Evolutionary conservation across 2,113 vertebrate species (phyloP), one percentile per base, ranked within the genome.

Genomic region (Pteruthius melanotis): DNA sequence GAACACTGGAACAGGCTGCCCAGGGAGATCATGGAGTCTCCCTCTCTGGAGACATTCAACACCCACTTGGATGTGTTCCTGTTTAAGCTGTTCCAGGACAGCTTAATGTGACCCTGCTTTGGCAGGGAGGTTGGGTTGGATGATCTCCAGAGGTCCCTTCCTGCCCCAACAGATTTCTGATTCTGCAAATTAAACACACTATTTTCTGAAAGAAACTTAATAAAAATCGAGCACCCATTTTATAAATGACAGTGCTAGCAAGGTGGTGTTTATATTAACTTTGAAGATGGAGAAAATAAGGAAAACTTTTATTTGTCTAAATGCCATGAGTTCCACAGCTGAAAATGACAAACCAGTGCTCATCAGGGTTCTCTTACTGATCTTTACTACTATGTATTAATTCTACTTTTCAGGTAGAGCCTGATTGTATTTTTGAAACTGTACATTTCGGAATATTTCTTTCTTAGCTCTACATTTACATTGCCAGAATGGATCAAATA

Each of bases 121-220:
- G n/a, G 10, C 6, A 2, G 17, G 4, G 7, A 6, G 5, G 5
- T 3, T 15, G 2, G 11, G 7, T 12, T 68, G 21, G 20, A 40
- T 40, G 39, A 26, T 68, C 20, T 75, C 45, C 24, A 60, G 60
- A 68, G 13, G 14, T 10, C 11, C 28, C 30, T 82, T 53, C 9
- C 24, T 22, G 47, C 17, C 24, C 8, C 22, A 69, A 27, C 2
- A 47, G 8, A 40, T 40, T 9, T 40, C 26, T 54, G 53, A 31
- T 68, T 15, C 1, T 2, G 24, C 2, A 1, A 68, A 40, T 61
- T 52, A 76, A 76, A 47, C 27, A 47, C 16, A 30, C 4, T 44
- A 9, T 16, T 75, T 71, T 84, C 50, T 16, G 3, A 61, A 83
- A 64, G 4, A 57, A 82, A 33, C 7, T 23, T 59, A n/a, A 35